Conservation (phyloP, 2,113 vertebrate genomes). For the Lamprotornis superbus region DNA sequence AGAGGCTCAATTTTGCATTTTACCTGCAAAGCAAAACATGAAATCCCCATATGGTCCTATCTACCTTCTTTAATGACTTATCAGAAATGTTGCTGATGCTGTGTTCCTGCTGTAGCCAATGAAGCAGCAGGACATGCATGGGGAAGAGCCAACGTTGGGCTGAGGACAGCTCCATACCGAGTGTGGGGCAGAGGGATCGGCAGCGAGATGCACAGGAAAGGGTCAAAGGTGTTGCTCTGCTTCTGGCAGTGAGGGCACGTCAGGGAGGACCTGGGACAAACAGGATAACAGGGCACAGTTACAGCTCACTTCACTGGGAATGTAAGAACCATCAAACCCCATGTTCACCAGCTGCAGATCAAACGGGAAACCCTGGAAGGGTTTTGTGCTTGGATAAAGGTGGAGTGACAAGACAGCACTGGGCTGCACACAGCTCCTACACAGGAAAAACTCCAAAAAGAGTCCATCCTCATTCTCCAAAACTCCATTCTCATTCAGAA, state of each 20-base stretch:
- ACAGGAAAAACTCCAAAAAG: background rate
- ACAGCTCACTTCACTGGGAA: background rate
- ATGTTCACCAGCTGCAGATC: background rate
- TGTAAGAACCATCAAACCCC: background rate
- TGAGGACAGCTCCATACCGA: conserved; percentile 71
- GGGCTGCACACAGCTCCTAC: background rate
- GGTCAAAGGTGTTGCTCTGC: conserved; percentile 98
- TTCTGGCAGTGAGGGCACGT: conserved; percentile 98
- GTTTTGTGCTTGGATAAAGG: background rate
- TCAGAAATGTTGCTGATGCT: background rate
- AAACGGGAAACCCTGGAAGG: background rate
- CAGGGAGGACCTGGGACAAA: conserved; percentile 86
- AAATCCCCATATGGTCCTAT: background rate
- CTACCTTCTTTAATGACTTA: background rate
- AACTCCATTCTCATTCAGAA: background rate
- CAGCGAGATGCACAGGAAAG: conserved; percentile 96
- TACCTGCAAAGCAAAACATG: background rate
- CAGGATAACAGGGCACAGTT: background rate
- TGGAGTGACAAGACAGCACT: background rate
- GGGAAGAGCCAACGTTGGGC: accelerated
- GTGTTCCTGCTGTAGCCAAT: background rate
- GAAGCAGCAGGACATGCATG: accelerated
- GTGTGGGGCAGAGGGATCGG: conserved; percentile 96
- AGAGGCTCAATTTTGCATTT: background rate
- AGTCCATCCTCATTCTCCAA: background rate